These are phyloP conservation scores for Typhlomys cinereus DNA, from an alignment of 2,113 vertebrate genomes.

Conservation along the genomic window DNA sequence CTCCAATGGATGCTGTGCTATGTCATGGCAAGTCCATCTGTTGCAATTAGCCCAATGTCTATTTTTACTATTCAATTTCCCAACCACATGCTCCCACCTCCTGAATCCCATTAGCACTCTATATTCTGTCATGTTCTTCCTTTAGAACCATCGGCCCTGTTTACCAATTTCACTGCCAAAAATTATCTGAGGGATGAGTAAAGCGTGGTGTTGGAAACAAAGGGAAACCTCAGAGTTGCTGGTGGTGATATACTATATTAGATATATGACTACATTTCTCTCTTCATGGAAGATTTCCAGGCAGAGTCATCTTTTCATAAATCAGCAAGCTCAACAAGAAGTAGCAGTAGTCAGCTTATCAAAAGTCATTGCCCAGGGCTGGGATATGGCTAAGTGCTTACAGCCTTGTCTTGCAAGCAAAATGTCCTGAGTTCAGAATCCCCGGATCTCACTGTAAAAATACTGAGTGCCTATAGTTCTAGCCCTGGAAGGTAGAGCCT, in stretches of 20 bases:
- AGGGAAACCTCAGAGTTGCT: constrained; percentile 5
- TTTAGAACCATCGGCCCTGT: constrained; percentile 56
- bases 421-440: too few relatives aligned
- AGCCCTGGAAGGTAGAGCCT: too few relatives aligned
- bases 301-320: not conserved
- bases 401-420: too few relatives aligned
- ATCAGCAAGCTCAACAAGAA: not conserved
- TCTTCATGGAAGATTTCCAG: constrained; percentile 16
- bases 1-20: constrained; percentile 28
- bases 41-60: constrained; percentile 78
- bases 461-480: too few relatives aligned
- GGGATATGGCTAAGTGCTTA: too few relatives aligned
- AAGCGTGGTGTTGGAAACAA: constrained; percentile 27
- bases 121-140: constrained; percentile 54
- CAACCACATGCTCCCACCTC: constrained; percentile 76
- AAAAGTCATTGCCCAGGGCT: not conserved
- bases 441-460: too few relatives aligned
- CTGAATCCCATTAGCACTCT: constrained; percentile 63
- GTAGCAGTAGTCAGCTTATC: not conserved
- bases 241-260: not conserved
- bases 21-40: constrained; percentile 74
- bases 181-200: constrained; percentile 37
- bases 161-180: not conserved
- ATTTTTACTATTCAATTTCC: constrained; percentile 81
- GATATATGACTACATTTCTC: not conserved